These are phyloP conservation scores for Periphyllus acericola DNA, from an alignment of 2,888 invertebrate species.

Conservation along the genomic window DNA sequence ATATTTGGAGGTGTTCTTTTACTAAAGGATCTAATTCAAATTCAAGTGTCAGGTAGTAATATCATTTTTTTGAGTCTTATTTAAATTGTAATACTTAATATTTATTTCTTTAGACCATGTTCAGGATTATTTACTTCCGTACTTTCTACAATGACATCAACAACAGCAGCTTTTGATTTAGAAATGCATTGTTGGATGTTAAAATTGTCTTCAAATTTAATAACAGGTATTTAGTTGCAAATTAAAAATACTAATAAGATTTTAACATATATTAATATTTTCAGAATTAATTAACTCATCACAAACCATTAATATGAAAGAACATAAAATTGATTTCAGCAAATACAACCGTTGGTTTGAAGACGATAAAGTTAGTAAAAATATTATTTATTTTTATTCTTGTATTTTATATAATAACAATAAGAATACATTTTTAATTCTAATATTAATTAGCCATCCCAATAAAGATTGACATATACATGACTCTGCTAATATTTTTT, in stretches of 20 bases:
- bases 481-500: no score
- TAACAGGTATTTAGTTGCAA: conserved; percentile 65
- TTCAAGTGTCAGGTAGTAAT: conserved; percentile 22
- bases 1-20: conserved; percentile 74
- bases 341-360: conserved; percentile 56
- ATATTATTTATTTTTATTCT: not conserved
- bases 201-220: conserved; percentile 72
- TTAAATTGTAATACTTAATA: not conserved
- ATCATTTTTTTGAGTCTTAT: conserved; percentile 46
- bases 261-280: not conserved
- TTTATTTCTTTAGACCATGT: conserved; percentile 35
- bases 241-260: conserved; percentile 25
- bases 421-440: not conserved
- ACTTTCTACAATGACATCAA: conserved; percentile 68
- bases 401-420: not conserved
- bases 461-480: no score
- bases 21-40: conserved; percentile 40
- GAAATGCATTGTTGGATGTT: conserved; percentile 69
- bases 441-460: not conserved
- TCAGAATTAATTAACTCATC: conserved; percentile 38
- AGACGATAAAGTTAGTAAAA: conserved; percentile 49
- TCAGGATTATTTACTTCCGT: conserved; percentile 63
- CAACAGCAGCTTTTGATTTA: conserved; percentile 71
- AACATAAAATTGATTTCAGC: conserved; percentile 57
- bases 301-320: conserved; percentile 17